Evolutionary conservation across 2,888 invertebrate genomes (phyloP).

Genomic region (Caenorhabditis virilis): DNA sequence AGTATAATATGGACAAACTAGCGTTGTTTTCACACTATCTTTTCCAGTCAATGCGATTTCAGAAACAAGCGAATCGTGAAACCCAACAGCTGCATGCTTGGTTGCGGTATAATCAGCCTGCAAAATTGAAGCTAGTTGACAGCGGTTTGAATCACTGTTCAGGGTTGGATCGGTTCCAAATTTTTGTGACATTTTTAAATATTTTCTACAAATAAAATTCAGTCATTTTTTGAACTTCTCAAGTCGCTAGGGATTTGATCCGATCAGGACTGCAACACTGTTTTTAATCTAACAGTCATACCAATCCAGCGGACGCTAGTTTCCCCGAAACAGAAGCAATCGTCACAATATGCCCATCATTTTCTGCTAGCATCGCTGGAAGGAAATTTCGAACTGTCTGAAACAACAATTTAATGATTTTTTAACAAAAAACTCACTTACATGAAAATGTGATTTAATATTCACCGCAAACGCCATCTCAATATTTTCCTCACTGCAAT

Average conservation of each 20-base stretch:
- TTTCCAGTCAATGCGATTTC: constrained; percentile 73
- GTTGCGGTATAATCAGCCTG: constrained; percentile 83
- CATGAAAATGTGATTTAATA: constrained; percentile 89
- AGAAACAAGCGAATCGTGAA: constrained; percentile 84
- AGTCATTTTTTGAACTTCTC: too few species aligned
- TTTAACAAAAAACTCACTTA: constrained; percentile 68
- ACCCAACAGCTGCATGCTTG: constrained; percentile 81
- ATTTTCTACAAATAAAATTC: not conserved
- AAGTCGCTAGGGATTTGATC: too few species aligned
- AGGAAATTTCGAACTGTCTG: constrained; percentile 76
- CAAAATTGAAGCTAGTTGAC: too few species aligned
- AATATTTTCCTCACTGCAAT: constrained; percentile 83
- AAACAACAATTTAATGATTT: not conserved
- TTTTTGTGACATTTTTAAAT: too few species aligned
- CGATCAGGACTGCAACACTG: too few species aligned
- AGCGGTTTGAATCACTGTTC: too few species aligned
- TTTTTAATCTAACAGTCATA: too few species aligned
- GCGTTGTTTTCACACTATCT: constrained; percentile 80
- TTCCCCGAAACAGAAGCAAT: not conserved
- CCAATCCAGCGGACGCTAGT: not conserved
- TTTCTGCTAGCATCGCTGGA: constrained; percentile 84
- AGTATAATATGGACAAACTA: constrained; percentile 91
- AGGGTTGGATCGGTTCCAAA: too few species aligned
- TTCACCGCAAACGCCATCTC: constrained; percentile 88
- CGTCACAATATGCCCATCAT: constrained; percentile 79